Percentiles rank a stretch among this genome's conserved stretches.
phyloP scores from a whole-genome alignment of 2,797 vertebrate species.

The Acridotheres tristis region DNA sequence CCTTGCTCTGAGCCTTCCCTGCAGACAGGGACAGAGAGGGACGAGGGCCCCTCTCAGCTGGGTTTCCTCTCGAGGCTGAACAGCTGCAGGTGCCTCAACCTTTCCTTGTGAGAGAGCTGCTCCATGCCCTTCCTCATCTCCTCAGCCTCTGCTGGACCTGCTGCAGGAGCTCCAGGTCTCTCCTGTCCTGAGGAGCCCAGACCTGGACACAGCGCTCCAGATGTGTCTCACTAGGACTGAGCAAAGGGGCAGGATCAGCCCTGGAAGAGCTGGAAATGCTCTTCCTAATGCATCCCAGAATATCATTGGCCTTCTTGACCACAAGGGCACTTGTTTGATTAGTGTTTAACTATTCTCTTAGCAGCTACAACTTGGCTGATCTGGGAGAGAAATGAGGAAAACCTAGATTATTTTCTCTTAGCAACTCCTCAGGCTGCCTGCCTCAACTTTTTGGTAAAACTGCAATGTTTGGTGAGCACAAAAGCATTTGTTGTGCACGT shows the following conservation, averaged over 20 bases:
- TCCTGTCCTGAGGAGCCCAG: neutral
- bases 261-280: neutral
- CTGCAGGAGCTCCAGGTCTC: neutral
- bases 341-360: neutral
- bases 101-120: neutral
- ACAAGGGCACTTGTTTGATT: neutral
- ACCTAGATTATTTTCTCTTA: neutral
- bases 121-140: neutral
- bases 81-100: neutral
- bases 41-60: neutral
- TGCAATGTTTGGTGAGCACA: neutral
- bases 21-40: neutral
- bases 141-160: neutral
- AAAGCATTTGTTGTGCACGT: accelerated
- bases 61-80: neutral
- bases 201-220: accelerated
- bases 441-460: neutral
- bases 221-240: neutral
- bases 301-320: neutral
- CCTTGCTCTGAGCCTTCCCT: neutral
- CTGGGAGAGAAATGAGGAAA: neutral
- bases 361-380: neutral
- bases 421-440: neutral
- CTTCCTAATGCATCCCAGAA: neutral
- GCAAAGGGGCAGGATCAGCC: neutral